These are phyloP conservation scores for Andrena praecox DNA, from an alignment of 2,888 invertebrate genomes.

Conservation along the genomic window DNA sequence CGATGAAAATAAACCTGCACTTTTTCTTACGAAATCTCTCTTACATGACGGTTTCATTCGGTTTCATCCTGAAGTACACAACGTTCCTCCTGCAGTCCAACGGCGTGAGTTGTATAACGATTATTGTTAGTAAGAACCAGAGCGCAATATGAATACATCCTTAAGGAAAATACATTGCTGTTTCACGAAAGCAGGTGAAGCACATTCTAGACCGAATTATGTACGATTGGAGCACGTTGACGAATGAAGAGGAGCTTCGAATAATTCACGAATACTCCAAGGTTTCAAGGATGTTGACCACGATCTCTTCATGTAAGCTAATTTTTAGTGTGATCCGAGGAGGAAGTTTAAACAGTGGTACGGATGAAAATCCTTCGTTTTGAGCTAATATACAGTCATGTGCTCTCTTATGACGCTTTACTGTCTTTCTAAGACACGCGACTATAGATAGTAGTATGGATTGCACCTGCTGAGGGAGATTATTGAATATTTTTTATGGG, in stretches of 20 bases:
- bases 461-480: too few species aligned
- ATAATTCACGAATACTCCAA: slow-evolving; percentile 31
- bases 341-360: too few species aligned
- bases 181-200: slow-evolving; percentile 12
- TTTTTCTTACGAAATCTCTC: neutral
- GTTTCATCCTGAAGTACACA: slow-evolving; percentile 10
- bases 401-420: too few species aligned
- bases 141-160: too few species aligned
- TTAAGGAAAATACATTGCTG: neutral
- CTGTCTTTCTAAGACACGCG: too few species aligned
- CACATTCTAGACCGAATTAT: slow-evolving; percentile 14
- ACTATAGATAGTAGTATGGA: too few species aligned
- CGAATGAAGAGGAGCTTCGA: slow-evolving; percentile 30
- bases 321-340: neutral
- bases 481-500: too few species aligned
- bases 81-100: slow-evolving; percentile 8
- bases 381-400: too few species aligned
- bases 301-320: slow-evolving; percentile 4
- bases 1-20: neutral
- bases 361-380: too few species aligned
- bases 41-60: neutral
- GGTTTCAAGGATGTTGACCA: neutral
- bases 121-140: neutral
- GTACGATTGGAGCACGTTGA: slow-evolving; percentile 34
- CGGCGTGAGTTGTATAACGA: slow-evolving; percentile 27